Conservation (phyloP, 2,888 invertebrate species). For the Calliopum simillimum region DNA sequence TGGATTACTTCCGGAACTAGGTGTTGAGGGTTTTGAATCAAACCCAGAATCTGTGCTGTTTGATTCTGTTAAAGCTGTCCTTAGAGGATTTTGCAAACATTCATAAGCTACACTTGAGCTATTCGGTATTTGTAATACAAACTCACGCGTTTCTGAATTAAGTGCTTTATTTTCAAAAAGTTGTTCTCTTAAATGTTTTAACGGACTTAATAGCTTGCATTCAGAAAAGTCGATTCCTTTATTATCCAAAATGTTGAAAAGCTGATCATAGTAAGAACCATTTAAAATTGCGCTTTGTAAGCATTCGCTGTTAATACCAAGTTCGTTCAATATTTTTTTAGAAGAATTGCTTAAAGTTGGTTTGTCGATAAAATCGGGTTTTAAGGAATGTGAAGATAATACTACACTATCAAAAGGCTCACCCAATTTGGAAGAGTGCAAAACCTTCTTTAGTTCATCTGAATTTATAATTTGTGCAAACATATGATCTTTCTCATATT, state of each 20-base stretch:
- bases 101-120: conserved; percentile 51
- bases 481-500: conserved; percentile 63
- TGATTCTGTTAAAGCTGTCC: conserved; percentile 52
- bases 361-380: conserved; percentile 66
- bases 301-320: conserved; percentile 71
- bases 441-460: conserved; percentile 57
- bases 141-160: conserved; percentile 70
- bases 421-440: conserved; percentile 44
- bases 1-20: conserved; percentile 52
- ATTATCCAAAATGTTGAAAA: conserved; percentile 70
- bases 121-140: conserved; percentile 67
- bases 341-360: conserved; percentile 66
- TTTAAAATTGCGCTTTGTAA: conserved; percentile 73
- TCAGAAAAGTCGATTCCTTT: conserved; percentile 69
- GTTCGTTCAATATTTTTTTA: conserved; percentile 69
- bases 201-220: conserved; percentile 71
- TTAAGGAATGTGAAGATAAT: conserved; percentile 41
- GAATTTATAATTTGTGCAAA: conserved; percentile 63
- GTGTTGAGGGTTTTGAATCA: conserved; percentile 64
- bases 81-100: conserved; percentile 40
- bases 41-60: conserved; percentile 65
- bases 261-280: conserved; percentile 72
- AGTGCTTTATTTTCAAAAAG: conserved; percentile 71
- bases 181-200: conserved; percentile 71
- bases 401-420: conserved; percentile 35